Percentiles rank a stretch among this genome's conserved stretches.
These are phyloP conservation scores for Cyprinodon brontotheroides DNA, from an alignment of 2,113 vertebrate genomes.

Conservation along the genomic window DNA sequence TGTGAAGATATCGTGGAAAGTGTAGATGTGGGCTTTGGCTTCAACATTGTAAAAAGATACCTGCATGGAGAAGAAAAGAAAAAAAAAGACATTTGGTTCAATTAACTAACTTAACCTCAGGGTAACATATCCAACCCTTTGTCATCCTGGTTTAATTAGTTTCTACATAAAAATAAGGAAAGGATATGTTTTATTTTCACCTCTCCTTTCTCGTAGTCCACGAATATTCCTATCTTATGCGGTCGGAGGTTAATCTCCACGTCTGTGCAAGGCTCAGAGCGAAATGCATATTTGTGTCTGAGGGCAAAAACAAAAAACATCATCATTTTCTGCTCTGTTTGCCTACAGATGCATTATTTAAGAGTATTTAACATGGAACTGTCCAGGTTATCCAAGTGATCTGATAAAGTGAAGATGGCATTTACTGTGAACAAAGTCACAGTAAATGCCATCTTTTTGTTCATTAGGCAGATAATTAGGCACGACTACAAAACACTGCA, in stretches of 20 bases:
- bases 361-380: too few relatives aligned
- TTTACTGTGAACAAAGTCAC: too few relatives aligned
- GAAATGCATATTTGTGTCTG: conserved; percentile 69
- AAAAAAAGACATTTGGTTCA: neutral
- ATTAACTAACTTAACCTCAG: neutral
- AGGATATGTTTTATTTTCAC: conserved; percentile 36
- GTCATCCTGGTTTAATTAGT: neutral
- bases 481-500: too few relatives aligned
- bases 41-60: conserved; percentile 78
- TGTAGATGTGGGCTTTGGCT: conserved; percentile 69
- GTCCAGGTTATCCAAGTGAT: too few relatives aligned
- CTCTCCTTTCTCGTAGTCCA: conserved; percentile 72
- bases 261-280: conserved; percentile 54
- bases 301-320: neutral
- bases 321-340: neutral
- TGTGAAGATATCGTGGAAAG: conserved; percentile 73
- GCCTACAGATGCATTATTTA: neutral
- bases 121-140: neutral
- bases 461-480: too few relatives aligned
- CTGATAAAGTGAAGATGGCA: too few relatives aligned
- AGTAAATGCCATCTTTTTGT: too few relatives aligned
- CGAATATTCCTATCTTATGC: conserved; percentile 64
- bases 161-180: neutral
- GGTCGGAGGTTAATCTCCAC: conserved; percentile 42
- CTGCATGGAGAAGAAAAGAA: conserved; percentile 7